These are phyloP conservation scores for Peromyscus polionotus DNA, from an alignment of 2,113 vertebrate species.

Conservation along the genomic window DNA sequence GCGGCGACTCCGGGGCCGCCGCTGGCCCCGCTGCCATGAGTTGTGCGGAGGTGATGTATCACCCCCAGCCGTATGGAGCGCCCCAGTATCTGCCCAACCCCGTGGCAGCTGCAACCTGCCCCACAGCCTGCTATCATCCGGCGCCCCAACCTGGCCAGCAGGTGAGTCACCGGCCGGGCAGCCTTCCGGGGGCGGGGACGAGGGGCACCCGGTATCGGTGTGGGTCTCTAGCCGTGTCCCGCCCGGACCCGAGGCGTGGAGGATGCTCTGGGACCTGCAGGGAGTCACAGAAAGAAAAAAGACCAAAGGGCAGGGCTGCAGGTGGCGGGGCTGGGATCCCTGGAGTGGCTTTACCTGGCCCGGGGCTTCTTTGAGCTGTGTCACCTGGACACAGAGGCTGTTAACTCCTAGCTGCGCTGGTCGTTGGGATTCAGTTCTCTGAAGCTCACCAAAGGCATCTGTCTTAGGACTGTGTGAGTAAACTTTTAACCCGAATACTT, in stretches of 20 bases:
- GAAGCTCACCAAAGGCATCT: conserved; percentile 64
- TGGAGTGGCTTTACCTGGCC: not conserved
- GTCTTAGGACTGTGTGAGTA: conserved; percentile 72
- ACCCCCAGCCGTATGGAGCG: conserved; percentile 92
- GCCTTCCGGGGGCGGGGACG: conserved; percentile 75
- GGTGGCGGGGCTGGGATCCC: not conserved
- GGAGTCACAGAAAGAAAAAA: not conserved
- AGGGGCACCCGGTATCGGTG: conserved; percentile 59
- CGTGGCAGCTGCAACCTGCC: conserved; percentile 87
- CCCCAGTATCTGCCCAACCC: conserved; percentile 91
- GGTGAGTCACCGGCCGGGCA: conserved; percentile 89
- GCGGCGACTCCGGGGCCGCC: conserved; percentile 68
- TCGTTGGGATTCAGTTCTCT: conserved; percentile 43
- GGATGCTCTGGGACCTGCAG: conserved; percentile 43
- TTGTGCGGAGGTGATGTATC: conserved; percentile 96
- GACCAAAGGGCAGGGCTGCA: not conserved
- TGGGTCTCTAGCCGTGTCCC: not conserved
- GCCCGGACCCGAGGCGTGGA: not conserved
- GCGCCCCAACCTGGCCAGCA: conserved; percentile 90
- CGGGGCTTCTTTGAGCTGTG: conserved; percentile 20
- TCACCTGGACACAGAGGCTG: not conserved
- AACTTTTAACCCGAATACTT: conserved; percentile 57
- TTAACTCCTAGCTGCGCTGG: not conserved
- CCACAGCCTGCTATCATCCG: conserved; percentile 89
- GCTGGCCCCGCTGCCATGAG: conserved; percentile 92